Percentiles rank a stretch among this genome's conserved stretches.
Conservation (phyloP, 2,113 vertebrate species). For the Stomatorhinus ivindoensis region DNA sequence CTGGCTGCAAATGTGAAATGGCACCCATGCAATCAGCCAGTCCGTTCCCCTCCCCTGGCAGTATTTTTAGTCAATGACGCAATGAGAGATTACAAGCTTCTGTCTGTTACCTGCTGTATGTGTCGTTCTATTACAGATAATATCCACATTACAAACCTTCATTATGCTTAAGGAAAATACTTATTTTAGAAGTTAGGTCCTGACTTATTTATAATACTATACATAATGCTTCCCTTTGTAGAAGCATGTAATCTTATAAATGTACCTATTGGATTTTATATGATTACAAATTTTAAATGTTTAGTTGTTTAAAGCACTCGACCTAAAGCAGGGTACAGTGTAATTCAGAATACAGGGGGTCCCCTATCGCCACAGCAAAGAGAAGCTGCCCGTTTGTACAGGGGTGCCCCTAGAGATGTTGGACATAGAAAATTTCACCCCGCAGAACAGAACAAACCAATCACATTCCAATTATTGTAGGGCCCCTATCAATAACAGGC, state of each 20-base stretch:
- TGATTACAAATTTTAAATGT: not conserved
- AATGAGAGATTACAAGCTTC: not conserved
- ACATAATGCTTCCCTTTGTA: not conserved
- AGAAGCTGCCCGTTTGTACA: not conserved
- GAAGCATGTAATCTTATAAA: not conserved
- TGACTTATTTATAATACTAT: not conserved
- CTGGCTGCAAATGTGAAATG: slow-evolving; percentile 3
- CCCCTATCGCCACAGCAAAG: not conserved
- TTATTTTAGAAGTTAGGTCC: not conserved
- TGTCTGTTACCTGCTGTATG: not conserved
- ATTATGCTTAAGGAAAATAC: not conserved
- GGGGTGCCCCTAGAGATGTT: not conserved
- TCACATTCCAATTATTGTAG: not conserved
- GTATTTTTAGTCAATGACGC: not conserved
- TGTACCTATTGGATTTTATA: not conserved
- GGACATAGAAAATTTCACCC: not conserved
- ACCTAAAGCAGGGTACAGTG: not conserved
- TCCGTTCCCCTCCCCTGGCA: too few relatives aligned
- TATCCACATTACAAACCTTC: not conserved
- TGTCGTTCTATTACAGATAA: not conserved
- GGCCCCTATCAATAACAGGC: not conserved
- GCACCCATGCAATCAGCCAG: not conserved
- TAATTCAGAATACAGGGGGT: not conserved
- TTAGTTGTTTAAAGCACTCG: not conserved
- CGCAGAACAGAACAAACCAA: not conserved